Percentiles rank a stretch among this genome's conserved stretches.
These are phyloP conservation scores for Paracentrotus lividus DNA, from an alignment of 53 echinoderm and acorn worm genomes.

Conservation along the genomic window DNA sequence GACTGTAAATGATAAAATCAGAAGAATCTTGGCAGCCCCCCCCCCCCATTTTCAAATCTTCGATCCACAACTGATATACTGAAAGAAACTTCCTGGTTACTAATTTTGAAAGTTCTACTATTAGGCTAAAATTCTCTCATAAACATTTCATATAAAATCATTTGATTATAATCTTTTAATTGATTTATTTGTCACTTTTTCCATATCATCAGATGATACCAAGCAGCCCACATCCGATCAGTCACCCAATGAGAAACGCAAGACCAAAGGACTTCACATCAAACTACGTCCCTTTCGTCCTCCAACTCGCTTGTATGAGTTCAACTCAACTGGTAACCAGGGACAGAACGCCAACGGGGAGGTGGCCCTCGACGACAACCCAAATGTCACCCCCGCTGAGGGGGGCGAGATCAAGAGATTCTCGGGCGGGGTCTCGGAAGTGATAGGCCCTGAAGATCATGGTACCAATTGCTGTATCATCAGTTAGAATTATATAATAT, in stretches of 20 bases:
- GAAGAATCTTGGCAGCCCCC: too few relatives aligned
- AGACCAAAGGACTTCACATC: slow-evolving; percentile 5
- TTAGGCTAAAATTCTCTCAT: not conserved
- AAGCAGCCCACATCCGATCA: not conserved
- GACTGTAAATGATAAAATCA: too few relatives aligned
- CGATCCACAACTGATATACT: too few relatives aligned
- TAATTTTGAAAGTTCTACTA: not conserved
- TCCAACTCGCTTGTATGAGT: slow-evolving; percentile 35
- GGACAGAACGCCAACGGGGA: slow-evolving; percentile 64
- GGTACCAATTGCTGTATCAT: slow-evolving; percentile 47
- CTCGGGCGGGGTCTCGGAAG: slow-evolving; percentile 31
- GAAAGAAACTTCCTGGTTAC: not conserved
- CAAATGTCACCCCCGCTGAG: not conserved
- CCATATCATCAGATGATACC: not conserved
- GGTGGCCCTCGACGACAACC: not conserved
- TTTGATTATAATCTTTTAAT: not conserved
- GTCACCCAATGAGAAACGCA: not conserved
- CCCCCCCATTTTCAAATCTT: too few relatives aligned
- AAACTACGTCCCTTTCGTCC: slow-evolving; percentile 28
- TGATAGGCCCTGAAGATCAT: slow-evolving; percentile 31
- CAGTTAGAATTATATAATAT: slow-evolving; percentile 27
- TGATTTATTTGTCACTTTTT: not conserved
- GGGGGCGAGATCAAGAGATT: slow-evolving; percentile 50
- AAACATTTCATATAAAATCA: not conserved
- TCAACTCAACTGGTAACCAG: not conserved